Evolutionary conservation across 2,113 vertebrate genomes (phyloP), one percentile per base, ranked within the genome.

Genomic region (Zapus hudsonius): DNA sequence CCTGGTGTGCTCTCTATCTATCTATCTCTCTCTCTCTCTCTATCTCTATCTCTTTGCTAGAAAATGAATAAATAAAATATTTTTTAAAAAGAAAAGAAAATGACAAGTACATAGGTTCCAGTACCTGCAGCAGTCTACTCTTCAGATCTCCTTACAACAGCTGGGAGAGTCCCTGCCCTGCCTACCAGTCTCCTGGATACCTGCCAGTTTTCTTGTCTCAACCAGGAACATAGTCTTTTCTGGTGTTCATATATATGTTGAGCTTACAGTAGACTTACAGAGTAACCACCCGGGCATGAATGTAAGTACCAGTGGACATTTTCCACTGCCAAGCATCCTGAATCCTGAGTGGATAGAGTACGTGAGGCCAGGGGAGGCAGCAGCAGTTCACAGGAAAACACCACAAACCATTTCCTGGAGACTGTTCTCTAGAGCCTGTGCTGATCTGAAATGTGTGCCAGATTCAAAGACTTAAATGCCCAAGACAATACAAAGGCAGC

Each of bases 191-290:
- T 23, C 19, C 3, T 10, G 47, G 44, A 44, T 9, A 52, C 42
- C 44, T 9, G 25, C 27, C 11, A 42, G 40, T 63, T 63, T 42
- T 10, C 3, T 2, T 1, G 36, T 69, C 23, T 7, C 7, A 16
- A n/a, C 52, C 61, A 13, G 27, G 27, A 22, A 12, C 23, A 38
- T 2, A 40, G 31, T 8, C 57, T 40, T 29, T 87, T 40, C 67
- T 72, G 67, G 42, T 23, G 76, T 90, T 42, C 75, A 95, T 88
- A 89, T 84, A 69, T 4, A 74, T 20, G 12, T 69, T 76, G 87
- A 96, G 79, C 79, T 95, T 91, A 0, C 44, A 42, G 67, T 94
- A 87, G 80, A 95, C 86, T 74, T 17, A 47, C 13, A 44, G n/a
- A 57, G 95, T 94, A 40, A 93, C 85, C 63, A 13, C 36, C 36